phyloP scores from a whole-genome alignment of 2,797 vertebrate genomes.

The Gymnoscopelus microlampas region DNA sequence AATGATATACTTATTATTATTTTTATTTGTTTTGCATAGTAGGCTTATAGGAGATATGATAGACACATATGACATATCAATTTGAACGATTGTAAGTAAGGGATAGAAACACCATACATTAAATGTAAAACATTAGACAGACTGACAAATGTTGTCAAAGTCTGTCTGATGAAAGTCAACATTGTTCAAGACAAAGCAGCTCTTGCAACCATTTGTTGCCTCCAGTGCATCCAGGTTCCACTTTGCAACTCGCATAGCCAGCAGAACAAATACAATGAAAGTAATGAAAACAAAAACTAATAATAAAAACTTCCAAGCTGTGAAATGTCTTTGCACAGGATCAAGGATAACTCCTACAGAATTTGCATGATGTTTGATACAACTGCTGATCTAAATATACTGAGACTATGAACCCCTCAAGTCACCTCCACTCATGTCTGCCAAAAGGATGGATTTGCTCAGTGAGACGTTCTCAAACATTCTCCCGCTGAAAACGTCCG shows the following conservation, averaged over 20 bases:
- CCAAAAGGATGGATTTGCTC: not conserved
- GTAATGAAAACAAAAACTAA: slow-evolving; percentile 24
- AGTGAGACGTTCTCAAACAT: not conserved
- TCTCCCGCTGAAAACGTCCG: not conserved
- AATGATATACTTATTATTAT: no score
- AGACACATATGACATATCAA: not conserved
- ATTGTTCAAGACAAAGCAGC: slow-evolving; percentile 47
- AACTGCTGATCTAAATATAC: slow-evolving; percentile 1
- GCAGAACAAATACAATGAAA: slow-evolving; percentile 35
- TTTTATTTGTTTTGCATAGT: no score
- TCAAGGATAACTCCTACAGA: not conserved
- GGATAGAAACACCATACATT: slow-evolving; percentile 48
- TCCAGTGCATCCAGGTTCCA: slow-evolving; percentile 43
- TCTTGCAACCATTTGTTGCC: slow-evolving; percentile 48
- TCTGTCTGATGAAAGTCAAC: slow-evolving; percentile 53
- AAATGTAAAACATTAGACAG: no score
- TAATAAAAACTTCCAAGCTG: slow-evolving; percentile 12
- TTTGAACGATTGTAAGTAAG: slow-evolving; percentile 27
- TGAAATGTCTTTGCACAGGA: slow-evolving; percentile 33
- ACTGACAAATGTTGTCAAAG: slow-evolving; percentile 50
- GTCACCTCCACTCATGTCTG: not conserved
- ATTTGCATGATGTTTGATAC: slow-evolving; percentile 8
- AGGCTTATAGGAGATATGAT: slow-evolving; percentile 1
- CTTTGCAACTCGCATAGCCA: slow-evolving; percentile 53
- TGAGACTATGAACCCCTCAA: slow-evolving; percentile 1